A percentile compares a stretch with the other conserved stretches of the same genome.
These are phyloP conservation scores for Gila robusta DNA, from an alignment of 2,797 vertebrate species.

Conservation along the genomic window DNA sequence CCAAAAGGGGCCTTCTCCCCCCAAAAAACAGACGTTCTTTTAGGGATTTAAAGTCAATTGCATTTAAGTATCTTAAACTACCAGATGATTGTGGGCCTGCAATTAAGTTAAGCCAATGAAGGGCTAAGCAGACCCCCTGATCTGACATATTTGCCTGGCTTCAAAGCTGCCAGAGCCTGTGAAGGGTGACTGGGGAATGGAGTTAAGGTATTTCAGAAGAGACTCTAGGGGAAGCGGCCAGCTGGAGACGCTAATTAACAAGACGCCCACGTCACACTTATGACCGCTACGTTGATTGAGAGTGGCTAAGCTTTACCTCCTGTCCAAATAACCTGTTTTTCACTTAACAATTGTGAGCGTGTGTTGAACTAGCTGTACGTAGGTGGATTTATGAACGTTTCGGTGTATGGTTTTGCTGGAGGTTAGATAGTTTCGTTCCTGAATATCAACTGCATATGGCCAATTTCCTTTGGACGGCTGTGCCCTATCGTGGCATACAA, in stretches of 20 bases:
- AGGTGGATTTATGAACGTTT: conserved; percentile 1
- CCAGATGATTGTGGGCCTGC: conserved; percentile 75
- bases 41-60: conserved; percentile 73
- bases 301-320: conserved; percentile 58
- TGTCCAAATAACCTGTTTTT: conserved; percentile 59
- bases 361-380: conserved; percentile 30
- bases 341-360: conserved; percentile 38
- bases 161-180: conserved; percentile 79
- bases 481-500: background rate
- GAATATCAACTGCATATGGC: conserved; percentile 21
- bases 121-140: conserved; percentile 71
- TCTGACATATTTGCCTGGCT: conserved; percentile 75
- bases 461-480: conserved; percentile 27
- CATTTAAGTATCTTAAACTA: conserved; percentile 72
- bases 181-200: conserved; percentile 51
- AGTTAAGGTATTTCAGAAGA: conserved; percentile 54
- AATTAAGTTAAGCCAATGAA: conserved; percentile 77
- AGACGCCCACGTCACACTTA: conserved; percentile 61
- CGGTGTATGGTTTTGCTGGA: background rate
- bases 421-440: background rate
- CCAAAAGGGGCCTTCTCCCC: conserved; percentile 33
- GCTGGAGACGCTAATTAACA: conserved; percentile 69
- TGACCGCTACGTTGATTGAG: conserved; percentile 59
- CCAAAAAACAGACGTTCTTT: conserved; percentile 62
- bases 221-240: conserved; percentile 35